Evolutionary conservation across 2,113 vertebrate genomes (phyloP), one percentile per base, ranked within the genome.

Genomic region (Echinops telfairi): DNA sequence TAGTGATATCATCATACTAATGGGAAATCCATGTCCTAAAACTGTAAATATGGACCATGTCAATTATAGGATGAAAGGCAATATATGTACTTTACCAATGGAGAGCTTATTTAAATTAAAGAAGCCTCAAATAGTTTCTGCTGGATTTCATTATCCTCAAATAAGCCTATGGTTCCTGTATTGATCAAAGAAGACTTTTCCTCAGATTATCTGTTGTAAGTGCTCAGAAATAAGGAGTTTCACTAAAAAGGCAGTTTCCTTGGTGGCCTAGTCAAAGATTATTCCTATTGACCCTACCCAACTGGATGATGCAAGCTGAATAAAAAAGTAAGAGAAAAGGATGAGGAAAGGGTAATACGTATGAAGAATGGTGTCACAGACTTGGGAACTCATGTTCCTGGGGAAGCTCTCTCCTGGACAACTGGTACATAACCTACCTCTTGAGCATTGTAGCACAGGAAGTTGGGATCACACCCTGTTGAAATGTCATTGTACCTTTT

Each of bases 251-350:
- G 57, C 43, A 60, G 2, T 80, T 88, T 40, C 40, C 57, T 47
- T 83, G 17, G 40, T 87, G 58, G 33, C 15, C 71, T 76, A 91
- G 82, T 91, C 66, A 86, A 90, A 89, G 4, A 14, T n/a, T 40
- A 89, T 86, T 86, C 40, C 53, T 88, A 29, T 8, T 20, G 36
- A 84, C 40, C 78, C 22, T 33, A 6, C 25, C 43, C 75, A 82
- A 76, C 40, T 58, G 9, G 58, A 66, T 76, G 12, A 80, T 10
- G 1, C 5, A 38, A 75, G 3, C 27, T 38, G 25, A 60, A 79
- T 75, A 20, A 70, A 57, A 53, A 10, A 53, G 12, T 80, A 58
- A 93, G 16, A 12, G 12, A 58, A 86, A 92, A 38, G 5, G 47
- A 58, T 0, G 33, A 76, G 4, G n/a, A 7, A 83, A 66, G 3